Conservation (phyloP, 1,140 invertebrate species). For the Gonioctena quinquepunctata region DNA sequence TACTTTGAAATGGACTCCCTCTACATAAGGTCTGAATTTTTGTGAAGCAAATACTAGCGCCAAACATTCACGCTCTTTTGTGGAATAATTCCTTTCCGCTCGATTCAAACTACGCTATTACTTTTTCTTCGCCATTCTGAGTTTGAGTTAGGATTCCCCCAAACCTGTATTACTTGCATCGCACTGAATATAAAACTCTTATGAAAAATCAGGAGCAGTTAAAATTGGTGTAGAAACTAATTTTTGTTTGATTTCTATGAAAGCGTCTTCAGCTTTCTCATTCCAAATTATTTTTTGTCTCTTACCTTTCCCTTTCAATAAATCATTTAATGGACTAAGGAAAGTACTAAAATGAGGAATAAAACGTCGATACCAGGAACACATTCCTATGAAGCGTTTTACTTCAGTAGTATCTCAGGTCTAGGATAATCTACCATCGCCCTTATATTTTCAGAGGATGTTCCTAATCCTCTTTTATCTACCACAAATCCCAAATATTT, state of each 20-base stretch:
- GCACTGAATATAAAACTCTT: not conserved
- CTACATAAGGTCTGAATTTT: conserved; percentile 19
- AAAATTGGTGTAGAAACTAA: not conserved
- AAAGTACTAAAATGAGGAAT: not conserved
- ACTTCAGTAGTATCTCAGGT: conserved; percentile 2
- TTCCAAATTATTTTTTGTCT: not conserved
- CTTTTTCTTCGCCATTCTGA: not conserved
- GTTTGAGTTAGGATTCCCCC: not conserved
- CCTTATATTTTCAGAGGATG: conserved; percentile 45
- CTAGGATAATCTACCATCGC: conserved; percentile 6
- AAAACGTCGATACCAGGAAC: not conserved
- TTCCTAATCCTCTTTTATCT: conserved; percentile 41
- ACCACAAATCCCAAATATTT: conserved; percentile 50
- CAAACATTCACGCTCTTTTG: conserved; percentile 12
- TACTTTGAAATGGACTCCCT: conserved; percentile 9
- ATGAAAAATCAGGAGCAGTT: not conserved
- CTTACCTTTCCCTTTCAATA: not conserved
- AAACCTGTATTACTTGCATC: not conserved
- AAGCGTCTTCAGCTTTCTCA: not conserved
- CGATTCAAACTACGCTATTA: not conserved
- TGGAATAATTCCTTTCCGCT: conserved; percentile 10
- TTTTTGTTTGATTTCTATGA: not conserved
- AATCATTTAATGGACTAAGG: not conserved
- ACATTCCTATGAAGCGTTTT: conserved; percentile 16
- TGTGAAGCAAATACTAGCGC: conserved; percentile 3